These are phyloP conservation scores for Mastomys coucha DNA, from an alignment of 2,113 vertebrate genomes.

Conservation along the genomic window DNA sequence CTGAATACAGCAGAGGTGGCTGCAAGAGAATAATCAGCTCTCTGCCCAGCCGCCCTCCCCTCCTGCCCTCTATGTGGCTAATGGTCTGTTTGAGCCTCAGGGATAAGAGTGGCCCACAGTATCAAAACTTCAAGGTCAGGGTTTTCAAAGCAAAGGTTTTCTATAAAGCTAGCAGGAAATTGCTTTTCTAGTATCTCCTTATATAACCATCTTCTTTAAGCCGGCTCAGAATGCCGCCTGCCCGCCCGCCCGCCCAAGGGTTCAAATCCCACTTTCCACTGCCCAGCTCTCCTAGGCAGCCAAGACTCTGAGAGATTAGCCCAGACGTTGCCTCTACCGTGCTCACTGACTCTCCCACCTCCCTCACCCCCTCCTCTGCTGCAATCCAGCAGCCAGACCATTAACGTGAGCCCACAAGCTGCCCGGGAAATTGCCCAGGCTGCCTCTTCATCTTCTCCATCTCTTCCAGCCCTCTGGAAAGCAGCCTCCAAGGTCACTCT, in stretches of 20 bases:
- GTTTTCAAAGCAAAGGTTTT: slow-evolving; percentile 26
- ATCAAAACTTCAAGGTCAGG: slow-evolving; percentile 13
- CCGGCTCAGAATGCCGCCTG: accelerated
- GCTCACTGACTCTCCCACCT: background rate
- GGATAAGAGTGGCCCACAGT: background rate
- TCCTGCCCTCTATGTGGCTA: background rate
- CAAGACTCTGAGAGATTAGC: accelerated
- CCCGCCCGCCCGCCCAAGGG: background rate
- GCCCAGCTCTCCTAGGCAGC: background rate
- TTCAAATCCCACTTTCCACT: background rate
- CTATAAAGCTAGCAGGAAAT: slow-evolving; percentile 60
- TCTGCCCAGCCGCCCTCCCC: background rate
- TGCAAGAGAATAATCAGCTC: no score
- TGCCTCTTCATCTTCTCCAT: background rate
- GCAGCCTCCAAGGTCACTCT: background rate
- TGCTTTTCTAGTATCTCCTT: background rate
- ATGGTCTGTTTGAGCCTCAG: background rate
- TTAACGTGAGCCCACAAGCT: background rate
- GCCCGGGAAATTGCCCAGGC: background rate
- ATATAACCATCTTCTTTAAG: background rate
- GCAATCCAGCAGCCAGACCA: background rate
- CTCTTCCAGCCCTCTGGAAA: background rate
- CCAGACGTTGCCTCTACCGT: accelerated
- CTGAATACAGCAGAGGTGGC: background rate
- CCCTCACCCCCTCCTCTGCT: background rate